phyloP scores from a whole-genome alignment of 2,113 vertebrate species.

The Coptodon bakossiorum region DNA sequence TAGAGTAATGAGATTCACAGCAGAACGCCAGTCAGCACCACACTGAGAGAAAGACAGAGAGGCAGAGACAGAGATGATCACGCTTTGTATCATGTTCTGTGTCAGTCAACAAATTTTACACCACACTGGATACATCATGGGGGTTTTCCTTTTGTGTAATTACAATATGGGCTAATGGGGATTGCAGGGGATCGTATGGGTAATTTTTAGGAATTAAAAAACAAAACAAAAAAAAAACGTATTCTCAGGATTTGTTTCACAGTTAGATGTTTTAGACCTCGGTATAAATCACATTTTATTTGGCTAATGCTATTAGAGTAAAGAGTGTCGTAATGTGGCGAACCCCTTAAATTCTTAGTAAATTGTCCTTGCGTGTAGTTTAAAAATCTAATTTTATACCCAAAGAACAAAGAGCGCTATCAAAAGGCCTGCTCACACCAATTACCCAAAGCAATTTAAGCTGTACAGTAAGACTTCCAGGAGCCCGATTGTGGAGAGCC shows the following conservation, averaged over 20 bases:
- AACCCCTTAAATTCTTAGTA: neutral
- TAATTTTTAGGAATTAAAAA: neutral
- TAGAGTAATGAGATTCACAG: conserved; percentile 61
- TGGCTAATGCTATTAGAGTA: neutral
- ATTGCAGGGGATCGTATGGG: neutral
- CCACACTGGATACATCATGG: neutral
- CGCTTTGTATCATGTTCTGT: conserved; percentile 25
- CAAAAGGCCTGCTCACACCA: neutral
- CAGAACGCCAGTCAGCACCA: conserved; percentile 50
- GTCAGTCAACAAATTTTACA: conserved; percentile 37
- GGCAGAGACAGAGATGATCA: conserved; percentile 28
- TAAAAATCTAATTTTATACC: neutral
- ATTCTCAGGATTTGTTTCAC: neutral
- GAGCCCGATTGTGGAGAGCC: neutral
- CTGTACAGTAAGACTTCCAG: neutral
- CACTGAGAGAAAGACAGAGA: conserved; percentile 18
- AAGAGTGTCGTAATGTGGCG: neutral
- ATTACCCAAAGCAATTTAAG: neutral
- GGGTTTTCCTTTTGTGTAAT: conserved; percentile 23
- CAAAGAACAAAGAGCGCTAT: neutral
- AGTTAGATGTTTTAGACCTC: neutral
- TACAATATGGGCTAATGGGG: neutral
- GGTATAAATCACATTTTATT: neutral
- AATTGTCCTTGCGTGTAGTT: neutral
- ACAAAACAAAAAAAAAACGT: neutral